A percentile compares a stretch with the other conserved stretches of the same genome.
These are phyloP conservation scores for Thereuonema tuberculata DNA, from an alignment of 1,140 invertebrate genomes.

Conservation along the genomic window DNA sequence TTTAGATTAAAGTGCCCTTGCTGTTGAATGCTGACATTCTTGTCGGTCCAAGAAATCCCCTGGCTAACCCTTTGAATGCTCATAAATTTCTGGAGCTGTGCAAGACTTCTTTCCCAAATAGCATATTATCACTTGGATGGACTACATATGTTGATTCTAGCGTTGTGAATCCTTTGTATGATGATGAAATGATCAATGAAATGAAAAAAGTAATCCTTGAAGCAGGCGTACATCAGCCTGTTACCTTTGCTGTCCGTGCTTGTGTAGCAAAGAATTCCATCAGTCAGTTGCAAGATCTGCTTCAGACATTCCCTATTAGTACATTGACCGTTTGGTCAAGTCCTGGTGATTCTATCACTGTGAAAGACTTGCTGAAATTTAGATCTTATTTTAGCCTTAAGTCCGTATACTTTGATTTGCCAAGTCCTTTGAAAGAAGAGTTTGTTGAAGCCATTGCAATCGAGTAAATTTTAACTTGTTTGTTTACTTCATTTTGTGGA, in stretches of 20 bases:
- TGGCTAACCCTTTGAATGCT: constrained; percentile 46
- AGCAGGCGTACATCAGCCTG: constrained; percentile 42
- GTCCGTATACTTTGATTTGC: constrained; percentile 5
- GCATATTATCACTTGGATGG: constrained; percentile 73
- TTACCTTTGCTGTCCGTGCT: constrained; percentile 72
- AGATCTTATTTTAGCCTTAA: constrained; percentile 1
- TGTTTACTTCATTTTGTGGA: too few relatives aligned
- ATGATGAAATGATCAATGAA: constrained; percentile 35
- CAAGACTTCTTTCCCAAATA: constrained; percentile 43
- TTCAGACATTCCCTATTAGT: neutral
- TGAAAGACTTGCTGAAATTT: constrained; percentile 7
- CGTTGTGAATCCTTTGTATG: constrained; percentile 1
- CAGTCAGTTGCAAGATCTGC: neutral
- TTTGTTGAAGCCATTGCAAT: constrained; percentile 5
- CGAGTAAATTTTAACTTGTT: neutral
- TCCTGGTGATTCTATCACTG: constrained; percentile 7
- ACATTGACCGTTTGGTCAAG: constrained; percentile 13
- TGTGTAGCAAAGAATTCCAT: constrained; percentile 49
- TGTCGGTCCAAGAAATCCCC: constrained; percentile 53
- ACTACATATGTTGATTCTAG: constrained; percentile 40
- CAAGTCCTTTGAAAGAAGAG: constrained; percentile 11
- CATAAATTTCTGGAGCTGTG: constrained; percentile 44
- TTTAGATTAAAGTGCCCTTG: constrained; percentile 54
- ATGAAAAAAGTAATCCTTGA: constrained; percentile 51
- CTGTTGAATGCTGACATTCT: constrained; percentile 83